These are phyloP conservation scores for Eupithecia abbreviata DNA, from an alignment of 2,888 invertebrate genomes.

Conservation along the genomic window DNA sequence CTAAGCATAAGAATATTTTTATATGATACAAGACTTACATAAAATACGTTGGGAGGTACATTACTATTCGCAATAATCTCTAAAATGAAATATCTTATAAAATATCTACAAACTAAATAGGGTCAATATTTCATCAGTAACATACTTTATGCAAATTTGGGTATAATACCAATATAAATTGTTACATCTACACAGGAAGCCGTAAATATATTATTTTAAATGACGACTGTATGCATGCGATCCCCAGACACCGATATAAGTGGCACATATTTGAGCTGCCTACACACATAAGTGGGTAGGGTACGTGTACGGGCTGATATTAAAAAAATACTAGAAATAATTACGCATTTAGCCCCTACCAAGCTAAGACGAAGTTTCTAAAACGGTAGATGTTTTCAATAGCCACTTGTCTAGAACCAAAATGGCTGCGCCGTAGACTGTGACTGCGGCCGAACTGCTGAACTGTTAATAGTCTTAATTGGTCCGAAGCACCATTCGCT, in stretches of 20 bases:
- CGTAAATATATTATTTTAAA: background rate
- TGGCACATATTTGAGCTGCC: background rate
- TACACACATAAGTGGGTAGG: background rate
- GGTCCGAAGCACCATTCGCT: slow-evolving; percentile 23
- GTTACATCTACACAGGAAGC: background rate
- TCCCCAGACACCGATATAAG: background rate
- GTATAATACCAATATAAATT: background rate
- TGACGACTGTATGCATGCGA: background rate
- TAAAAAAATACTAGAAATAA: background rate
- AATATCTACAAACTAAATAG: too few relatives aligned
- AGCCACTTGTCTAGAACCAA: slow-evolving; percentile 15
- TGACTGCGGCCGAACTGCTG: slow-evolving; percentile 43
- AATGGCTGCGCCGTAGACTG: slow-evolving; percentile 42
- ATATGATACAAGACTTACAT: too few relatives aligned
- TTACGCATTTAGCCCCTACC: background rate
- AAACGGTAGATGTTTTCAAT: background rate
- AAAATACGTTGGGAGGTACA: too few relatives aligned
- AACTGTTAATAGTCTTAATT: slow-evolving; percentile 48
- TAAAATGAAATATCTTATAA: too few relatives aligned
- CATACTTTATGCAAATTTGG: background rate
- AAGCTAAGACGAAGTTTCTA: background rate
- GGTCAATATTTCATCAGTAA: background rate
- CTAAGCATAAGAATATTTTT: too few relatives aligned
- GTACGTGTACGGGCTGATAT: background rate
- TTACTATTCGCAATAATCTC: too few relatives aligned